Evolutionary conservation across 2,113 vertebrate species (phyloP), one percentile per base, ranked within the genome.

Genomic region (Poeciliopsis prolifica): DNA sequence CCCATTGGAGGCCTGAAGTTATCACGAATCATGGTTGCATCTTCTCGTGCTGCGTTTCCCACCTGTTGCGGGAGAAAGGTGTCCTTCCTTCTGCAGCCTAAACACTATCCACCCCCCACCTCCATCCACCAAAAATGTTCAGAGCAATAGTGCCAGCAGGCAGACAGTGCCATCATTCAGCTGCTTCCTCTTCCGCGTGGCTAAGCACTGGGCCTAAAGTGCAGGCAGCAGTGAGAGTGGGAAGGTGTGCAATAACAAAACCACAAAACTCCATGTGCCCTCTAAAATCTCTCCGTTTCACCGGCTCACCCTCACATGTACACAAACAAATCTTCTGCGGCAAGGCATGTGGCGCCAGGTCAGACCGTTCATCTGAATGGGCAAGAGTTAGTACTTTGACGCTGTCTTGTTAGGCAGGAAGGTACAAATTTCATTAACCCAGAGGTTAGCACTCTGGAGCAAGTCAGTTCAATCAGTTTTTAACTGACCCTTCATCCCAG

Each of bases 381-480:
- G 79, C 77, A 68, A 65, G 80, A 85, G 85, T 79, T 73, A 82
- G 80, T 83, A 78, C 84, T 79, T 86, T 82, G 78, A 84, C 84
- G 80, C 80, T 73, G 86, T 86, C 88, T 89, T 68, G 83, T 93
- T 88, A 87, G 79, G 65, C 83, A 86, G 74, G 77, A 78, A 84
- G 88, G 87, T 82, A 85, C 75, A 92, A 90, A 93, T 86, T 83
- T 84, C 74, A 92, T 93, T 91, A 93, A 92, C 89, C 87, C 69
- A 0, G 30, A 71, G 89, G 91, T 92, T 84, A 88, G 85, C 81
- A 86, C 84, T 77, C 79, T 82, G 51, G 24, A 58, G 22, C 51
- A 58, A 58, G 24, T 7, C 22, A 10, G 51, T 40, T 68, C 35
- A 29, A 29, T 29, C 29, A 29, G 15, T 40, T 84, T 79, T 77